phyloP scores from a whole-genome alignment of 2,888 invertebrate genomes.

The Agrotis segetum region DNA sequence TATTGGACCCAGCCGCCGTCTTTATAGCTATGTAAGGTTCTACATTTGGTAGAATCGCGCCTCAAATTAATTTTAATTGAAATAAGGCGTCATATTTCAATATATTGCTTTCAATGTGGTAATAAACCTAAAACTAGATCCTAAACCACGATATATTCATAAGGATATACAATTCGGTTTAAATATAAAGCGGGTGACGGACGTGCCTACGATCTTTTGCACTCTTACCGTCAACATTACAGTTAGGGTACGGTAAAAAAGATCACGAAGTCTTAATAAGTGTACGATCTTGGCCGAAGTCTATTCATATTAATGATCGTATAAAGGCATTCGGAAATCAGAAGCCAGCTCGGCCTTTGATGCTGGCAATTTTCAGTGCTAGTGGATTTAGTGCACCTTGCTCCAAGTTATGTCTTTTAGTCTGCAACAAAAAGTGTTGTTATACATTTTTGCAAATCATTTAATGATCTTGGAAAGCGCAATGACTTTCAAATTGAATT shows the following conservation, averaged over 20 bases:
- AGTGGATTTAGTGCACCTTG: constrained; percentile 73
- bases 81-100: not conserved
- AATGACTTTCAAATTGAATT: not conserved
- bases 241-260: not conserved
- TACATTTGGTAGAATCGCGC: not conserved
- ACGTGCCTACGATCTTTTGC: constrained; percentile 1
- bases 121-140: constrained; percentile 7
- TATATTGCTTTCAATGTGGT: constrained; percentile 12
- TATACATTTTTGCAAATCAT: not conserved
- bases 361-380: constrained; percentile 76
- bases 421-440: constrained; percentile 70
- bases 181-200: constrained; percentile 3
- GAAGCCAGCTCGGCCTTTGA: constrained; percentile 78
- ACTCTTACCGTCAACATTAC: too few species aligned
- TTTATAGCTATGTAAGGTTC: not conserved
- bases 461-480: not conserved
- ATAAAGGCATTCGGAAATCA: constrained; percentile 52
- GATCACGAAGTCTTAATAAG: not conserved
- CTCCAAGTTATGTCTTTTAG: constrained; percentile 65
- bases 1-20: not conserved
- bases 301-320: constrained; percentile 5
- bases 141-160: constrained; percentile 35
- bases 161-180: constrained; percentile 38
- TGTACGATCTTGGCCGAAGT: not conserved
- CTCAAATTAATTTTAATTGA: not conserved